Conservation (phyloP, 2,797 vertebrate species). For the Polyboroides typus region DNA sequence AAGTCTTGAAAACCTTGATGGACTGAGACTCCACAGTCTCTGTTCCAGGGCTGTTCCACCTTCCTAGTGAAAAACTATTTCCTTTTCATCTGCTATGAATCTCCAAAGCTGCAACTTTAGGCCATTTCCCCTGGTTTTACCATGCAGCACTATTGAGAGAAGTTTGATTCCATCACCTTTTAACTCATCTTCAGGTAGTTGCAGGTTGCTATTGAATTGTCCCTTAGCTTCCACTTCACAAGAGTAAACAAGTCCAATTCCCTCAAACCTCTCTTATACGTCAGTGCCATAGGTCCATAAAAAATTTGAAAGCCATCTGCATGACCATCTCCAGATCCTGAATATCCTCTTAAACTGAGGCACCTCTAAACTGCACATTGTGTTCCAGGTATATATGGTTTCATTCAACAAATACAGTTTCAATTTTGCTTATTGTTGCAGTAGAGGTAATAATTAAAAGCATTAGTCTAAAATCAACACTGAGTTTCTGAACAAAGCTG, state of each 20-base stretch:
- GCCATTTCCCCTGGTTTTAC: background rate
- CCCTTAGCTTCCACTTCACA: background rate
- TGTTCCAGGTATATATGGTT: background rate
- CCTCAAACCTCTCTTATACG: background rate
- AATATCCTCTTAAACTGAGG: background rate
- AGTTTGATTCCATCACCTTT: background rate
- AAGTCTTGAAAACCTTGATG: background rate
- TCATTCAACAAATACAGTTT: background rate
- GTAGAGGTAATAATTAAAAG: background rate
- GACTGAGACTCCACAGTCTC: background rate
- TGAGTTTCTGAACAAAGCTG: background rate
- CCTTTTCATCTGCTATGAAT: background rate
- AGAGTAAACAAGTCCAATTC: background rate
- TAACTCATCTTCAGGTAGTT: background rate
- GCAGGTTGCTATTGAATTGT: background rate
- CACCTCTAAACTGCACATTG: background rate
- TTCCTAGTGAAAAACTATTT: background rate
- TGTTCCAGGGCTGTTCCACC: background rate
- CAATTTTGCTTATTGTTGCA: background rate
- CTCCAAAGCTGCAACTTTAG: background rate
- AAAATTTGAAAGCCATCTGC: background rate
- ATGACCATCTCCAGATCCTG: background rate
- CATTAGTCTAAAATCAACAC: background rate
- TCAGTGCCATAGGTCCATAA: background rate
- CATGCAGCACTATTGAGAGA: background rate